Conservation (phyloP, 2,888 invertebrate species). For the Drosophila leonis region DNA sequence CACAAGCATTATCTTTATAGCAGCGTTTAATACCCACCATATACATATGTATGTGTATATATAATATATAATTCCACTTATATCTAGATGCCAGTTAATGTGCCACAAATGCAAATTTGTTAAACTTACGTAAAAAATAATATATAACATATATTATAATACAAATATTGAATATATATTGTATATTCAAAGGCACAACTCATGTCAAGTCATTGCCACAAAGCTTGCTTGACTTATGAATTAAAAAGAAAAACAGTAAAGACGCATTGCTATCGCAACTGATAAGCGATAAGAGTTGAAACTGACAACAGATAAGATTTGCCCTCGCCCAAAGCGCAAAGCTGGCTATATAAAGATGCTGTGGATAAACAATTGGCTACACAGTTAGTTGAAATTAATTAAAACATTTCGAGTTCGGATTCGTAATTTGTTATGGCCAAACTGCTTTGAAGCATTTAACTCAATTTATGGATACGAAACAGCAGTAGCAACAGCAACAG, state of each 20-base stretch:
- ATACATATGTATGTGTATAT: not conserved
- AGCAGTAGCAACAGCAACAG: slow-evolving; percentile 36
- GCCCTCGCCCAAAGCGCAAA: slow-evolving; percentile 9
- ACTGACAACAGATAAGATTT: slow-evolving; percentile 25
- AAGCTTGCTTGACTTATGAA: slow-evolving; percentile 18
- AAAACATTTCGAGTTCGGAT: slow-evolving; percentile 33
- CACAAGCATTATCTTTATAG: slow-evolving; percentile 39
- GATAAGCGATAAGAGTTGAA: slow-evolving; percentile 22
- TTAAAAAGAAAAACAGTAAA: slow-evolving; percentile 23
- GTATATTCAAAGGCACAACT: slow-evolving; percentile 14
- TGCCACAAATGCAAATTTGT: slow-evolving; percentile 66
- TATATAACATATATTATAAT: slow-evolving; percentile 16
- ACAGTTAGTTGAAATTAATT: slow-evolving; percentile 63
- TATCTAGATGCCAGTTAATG: slow-evolving; percentile 34
- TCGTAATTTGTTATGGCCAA: slow-evolving; percentile 47
- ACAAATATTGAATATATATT: slow-evolving; percentile 18
- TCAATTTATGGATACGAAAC: slow-evolving; percentile 44
- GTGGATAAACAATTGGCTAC: slow-evolving; percentile 36
- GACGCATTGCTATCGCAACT: slow-evolving; percentile 65
- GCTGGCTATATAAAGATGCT: slow-evolving; percentile 65
- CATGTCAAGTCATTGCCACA: slow-evolving; percentile 48
- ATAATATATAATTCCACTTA: not conserved
- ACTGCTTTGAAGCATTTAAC: slow-evolving; percentile 45
- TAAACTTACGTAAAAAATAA: slow-evolving; percentile 46
- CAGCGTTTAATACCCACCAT: slow-evolving; percentile 4